phyloP scores from a whole-genome alignment of 2,888 invertebrate species.

The Eumacrocentrus americanus region DNA sequence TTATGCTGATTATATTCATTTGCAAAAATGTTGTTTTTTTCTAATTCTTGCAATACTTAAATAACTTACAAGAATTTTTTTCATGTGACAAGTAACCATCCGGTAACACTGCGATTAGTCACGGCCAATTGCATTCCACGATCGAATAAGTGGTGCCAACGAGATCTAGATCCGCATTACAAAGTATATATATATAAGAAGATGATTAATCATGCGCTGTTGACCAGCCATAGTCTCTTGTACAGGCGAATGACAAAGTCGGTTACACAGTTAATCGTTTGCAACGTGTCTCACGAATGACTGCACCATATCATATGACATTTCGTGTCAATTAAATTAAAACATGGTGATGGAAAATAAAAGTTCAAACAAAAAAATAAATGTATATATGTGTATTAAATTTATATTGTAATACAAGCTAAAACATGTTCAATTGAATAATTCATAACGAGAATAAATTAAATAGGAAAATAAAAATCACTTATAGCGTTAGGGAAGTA shows the following conservation, averaged over 20 bases:
- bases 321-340: background rate
- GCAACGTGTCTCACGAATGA: constrained; percentile 4
- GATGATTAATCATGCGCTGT: constrained; percentile 35
- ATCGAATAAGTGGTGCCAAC: constrained; percentile 30
- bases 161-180: constrained; percentile 34
- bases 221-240: constrained; percentile 12
- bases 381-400: too few relatives aligned
- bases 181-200: constrained; percentile 7
- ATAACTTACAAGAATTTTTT: background rate
- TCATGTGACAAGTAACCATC: constrained; percentile 5
- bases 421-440: background rate
- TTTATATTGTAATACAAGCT: background rate
- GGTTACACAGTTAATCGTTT: constrained; percentile 29
- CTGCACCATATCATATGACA: constrained; percentile 10
- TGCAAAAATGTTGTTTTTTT: too few relatives aligned
- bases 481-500: background rate
- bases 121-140: constrained; percentile 37
- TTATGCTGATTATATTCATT: too few relatives aligned
- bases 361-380: background rate
- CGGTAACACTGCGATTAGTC: constrained; percentile 30
- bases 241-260: constrained; percentile 32
- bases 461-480: background rate
- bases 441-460: background rate
- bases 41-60: background rate
- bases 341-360: too few relatives aligned